Evolutionary conservation across 2,113 vertebrate genomes (phyloP).

Genomic region (Pagrus major): DNA sequence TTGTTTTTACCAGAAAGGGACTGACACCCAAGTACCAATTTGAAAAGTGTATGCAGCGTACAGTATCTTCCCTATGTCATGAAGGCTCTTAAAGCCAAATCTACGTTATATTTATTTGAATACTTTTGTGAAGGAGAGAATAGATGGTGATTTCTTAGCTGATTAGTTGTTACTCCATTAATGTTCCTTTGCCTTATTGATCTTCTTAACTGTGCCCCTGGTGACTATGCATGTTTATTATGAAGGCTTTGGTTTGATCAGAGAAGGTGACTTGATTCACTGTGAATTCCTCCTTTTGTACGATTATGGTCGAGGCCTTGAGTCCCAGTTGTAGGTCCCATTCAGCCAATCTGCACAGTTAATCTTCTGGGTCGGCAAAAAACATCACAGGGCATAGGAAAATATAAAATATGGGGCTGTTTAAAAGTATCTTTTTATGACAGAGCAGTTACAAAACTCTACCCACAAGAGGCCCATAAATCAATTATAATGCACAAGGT

Average conservation of each 20-base stretch:
- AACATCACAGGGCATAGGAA: background rate
- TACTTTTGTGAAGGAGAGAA: constrained; percentile 12
- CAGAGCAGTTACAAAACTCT: background rate
- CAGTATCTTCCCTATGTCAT: background rate
- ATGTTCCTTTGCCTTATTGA: constrained; percentile 43
- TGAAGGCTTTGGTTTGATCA: constrained; percentile 57
- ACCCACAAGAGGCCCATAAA: constrained; percentile 7
- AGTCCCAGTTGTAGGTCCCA: background rate
- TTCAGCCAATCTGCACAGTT: background rate
- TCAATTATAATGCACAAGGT: background rate
- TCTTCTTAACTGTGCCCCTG: constrained; percentile 33
- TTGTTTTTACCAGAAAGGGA: constrained; percentile 10
- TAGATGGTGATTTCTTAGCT: background rate
- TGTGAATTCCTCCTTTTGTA: constrained; percentile 62
- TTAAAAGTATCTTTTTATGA: background rate
- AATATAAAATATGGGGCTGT: background rate
- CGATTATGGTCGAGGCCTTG: background rate
- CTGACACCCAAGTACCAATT: background rate
- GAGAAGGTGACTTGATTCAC: constrained; percentile 54
- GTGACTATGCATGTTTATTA: constrained; percentile 78
- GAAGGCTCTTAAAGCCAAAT: constrained; percentile 23
- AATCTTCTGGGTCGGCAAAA: background rate
- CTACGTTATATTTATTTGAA: constrained; percentile 20
- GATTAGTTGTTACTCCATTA: constrained; percentile 5
- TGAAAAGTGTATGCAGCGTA: background rate